Percentiles rank a stretch among this genome's conserved stretches.
phyloP scores from a whole-genome alignment of 1,140 invertebrate genomes.

The Sminthurides bifidus region DNA sequence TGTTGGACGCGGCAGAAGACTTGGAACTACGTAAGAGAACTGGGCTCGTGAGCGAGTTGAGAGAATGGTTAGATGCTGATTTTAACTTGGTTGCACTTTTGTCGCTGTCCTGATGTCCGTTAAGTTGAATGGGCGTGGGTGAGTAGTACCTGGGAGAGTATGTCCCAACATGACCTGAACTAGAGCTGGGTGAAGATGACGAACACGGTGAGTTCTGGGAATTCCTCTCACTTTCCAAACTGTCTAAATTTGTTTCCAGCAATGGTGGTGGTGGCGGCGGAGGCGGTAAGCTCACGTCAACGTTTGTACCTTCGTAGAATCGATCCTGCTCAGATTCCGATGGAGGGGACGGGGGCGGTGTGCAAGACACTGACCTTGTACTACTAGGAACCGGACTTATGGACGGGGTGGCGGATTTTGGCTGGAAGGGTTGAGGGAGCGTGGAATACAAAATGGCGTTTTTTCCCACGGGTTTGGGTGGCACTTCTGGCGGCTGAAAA shows the following conservation, averaged over 20 bases:
- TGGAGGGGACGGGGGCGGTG: too few relatives aligned
- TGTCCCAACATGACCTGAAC: background rate
- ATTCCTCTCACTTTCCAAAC: background rate
- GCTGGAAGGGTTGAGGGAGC: background rate
- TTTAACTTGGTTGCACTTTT: background rate
- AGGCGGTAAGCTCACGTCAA: background rate
- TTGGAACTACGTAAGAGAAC: too few relatives aligned
- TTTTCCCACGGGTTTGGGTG: slow-evolving; percentile 10
- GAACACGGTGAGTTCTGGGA: background rate
- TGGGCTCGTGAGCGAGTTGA: too few relatives aligned
- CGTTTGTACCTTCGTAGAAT: too few relatives aligned
- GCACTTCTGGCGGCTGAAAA: slow-evolving; percentile 9
- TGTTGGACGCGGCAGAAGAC: too few relatives aligned
- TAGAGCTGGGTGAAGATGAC: background rate
- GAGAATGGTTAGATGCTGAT: too few relatives aligned
- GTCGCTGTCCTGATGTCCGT: background rate
- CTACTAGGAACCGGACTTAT: background rate
- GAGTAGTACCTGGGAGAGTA: background rate
- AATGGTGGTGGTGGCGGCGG: background rate
- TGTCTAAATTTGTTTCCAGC: background rate
- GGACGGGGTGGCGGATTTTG: too few relatives aligned
- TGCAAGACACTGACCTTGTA: too few relatives aligned
- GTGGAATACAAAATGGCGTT: background rate
- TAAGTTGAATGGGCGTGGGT: background rate
- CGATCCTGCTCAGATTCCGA: too few relatives aligned